Conservation (phyloP, 23 tunicate genomes). For the Botrylloides violaceus region DNA sequence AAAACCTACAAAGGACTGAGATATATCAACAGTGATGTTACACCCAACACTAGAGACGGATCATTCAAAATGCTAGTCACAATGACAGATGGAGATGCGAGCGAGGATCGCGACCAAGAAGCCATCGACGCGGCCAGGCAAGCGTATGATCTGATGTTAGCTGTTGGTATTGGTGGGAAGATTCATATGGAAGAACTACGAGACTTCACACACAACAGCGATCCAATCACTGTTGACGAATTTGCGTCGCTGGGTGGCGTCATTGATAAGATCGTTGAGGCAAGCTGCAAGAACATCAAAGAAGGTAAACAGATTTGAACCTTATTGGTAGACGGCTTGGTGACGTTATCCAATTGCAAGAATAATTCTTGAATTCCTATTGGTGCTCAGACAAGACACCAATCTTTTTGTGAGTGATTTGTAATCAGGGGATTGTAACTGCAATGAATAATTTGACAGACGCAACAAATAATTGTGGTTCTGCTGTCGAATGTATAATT, state of each 20-base stretch:
- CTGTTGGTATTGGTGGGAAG: conserved; percentile 78
- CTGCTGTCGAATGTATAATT: too few relatives aligned
- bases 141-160: conserved; percentile 63
- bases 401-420: too few relatives aligned
- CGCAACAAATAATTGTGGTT: too few relatives aligned
- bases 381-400: too few relatives aligned
- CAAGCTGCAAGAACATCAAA: conserved; percentile 36
- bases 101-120: conserved; percentile 48
- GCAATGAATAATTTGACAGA: too few relatives aligned
- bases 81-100: conserved; percentile 86
- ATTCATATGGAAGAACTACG: conserved; percentile 31
- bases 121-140: conserved; percentile 51
- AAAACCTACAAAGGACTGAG: conserved; percentile 71
- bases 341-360: too few relatives aligned
- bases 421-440: too few relatives aligned
- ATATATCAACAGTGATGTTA: conserved; percentile 38
- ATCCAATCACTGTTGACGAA: conserved; percentile 45
- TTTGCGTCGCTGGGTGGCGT: conserved; percentile 43
- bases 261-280: conserved; percentile 44
- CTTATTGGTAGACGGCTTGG: too few relatives aligned
- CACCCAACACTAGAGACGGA: conserved; percentile 33
- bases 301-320: not conserved
- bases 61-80: conserved; percentile 77
- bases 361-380: too few relatives aligned
- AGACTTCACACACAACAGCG: conserved; percentile 41